Evolutionary conservation across 2,888 invertebrate species (phyloP), one percentile per base, ranked within the genome.

Genomic region (Glyphotaelius pellucidus): DNA sequence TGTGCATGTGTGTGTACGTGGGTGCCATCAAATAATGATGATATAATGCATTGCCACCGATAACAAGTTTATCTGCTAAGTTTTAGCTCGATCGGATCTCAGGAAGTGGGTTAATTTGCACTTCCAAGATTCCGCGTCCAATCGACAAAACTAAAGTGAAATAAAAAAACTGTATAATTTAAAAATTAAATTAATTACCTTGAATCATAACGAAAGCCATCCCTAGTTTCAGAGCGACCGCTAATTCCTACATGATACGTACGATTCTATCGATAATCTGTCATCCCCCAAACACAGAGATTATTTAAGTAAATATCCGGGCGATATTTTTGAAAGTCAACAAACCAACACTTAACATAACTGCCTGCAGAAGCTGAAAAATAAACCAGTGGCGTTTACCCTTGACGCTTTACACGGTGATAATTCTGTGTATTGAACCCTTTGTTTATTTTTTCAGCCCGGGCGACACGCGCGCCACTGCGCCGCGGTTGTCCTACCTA

Each of bases 361-460:
- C 81, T 81, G 32, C 81, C 81, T 35, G 52, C n/a, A 32, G 30
- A 67, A 52, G 31, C 67, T 14, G 79, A 25, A 67, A 67, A 88
- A 32, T 52, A 88, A 88, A 88, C 67, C 67, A 67, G 88, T 88
- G 15, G 52, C 15, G 52, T 88, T 88, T 32, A 67, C 88, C 88
- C 67, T 86, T 19, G 88, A 67, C 52, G 31, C 52, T 19, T 15
- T 52, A 52, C 52, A 19, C 11, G 19, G 86, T n/a, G 88, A 88
- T 88, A 88, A 88, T 47, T 87, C 87, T 87, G 67, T 87, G 47
- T 87, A 52, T 19, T 31, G 52, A 87, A 87, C 87, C 87, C 87
- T 87, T 87, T 87, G 87, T 87, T n/a, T 52, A 87, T 87, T 87
- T 85, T n/a, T 85, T 30, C 4, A 12, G 0, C 30, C 84, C n/a